These are phyloP conservation scores for Scrobipalpa costella DNA, from an alignment of 2,888 invertebrate species.

Conservation along the genomic window DNA sequence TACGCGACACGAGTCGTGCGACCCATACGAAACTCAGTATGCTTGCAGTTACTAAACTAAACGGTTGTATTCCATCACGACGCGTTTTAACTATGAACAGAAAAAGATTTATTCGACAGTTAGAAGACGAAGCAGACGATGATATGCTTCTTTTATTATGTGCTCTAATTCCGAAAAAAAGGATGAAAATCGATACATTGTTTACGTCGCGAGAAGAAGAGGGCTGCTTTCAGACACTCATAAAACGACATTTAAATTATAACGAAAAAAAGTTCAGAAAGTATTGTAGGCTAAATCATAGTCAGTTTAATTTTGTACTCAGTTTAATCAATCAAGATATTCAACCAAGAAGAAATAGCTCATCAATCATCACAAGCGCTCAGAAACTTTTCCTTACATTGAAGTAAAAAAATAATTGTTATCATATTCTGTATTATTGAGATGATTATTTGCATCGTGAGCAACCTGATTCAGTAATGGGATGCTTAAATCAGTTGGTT, in stretches of 20 bases:
- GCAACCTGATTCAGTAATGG: too few relatives aligned
- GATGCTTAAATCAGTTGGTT: too few relatives aligned
- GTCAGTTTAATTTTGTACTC: not conserved
- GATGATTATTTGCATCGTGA: too few relatives aligned
- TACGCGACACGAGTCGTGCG: too few relatives aligned
- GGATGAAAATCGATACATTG: not conserved
- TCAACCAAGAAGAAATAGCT: not conserved
- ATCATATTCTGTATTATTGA: too few relatives aligned
- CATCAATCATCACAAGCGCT: too few relatives aligned
- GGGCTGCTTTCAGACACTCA: not conserved
- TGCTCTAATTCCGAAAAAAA: not conserved
- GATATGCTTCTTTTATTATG: not conserved
- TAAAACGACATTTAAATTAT: conserved; percentile 9
- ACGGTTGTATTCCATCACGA: too few relatives aligned
- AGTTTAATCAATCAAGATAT: not conserved
- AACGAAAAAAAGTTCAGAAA: conserved; percentile 1
- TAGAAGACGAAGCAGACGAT: not conserved
- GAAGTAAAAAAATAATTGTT: too few relatives aligned
- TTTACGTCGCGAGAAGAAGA: not conserved
- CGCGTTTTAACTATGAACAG: too few relatives aligned
- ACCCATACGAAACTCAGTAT: too few relatives aligned
- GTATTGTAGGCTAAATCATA: not conserved
- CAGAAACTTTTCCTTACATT: not conserved
- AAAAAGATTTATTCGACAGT: too few relatives aligned
- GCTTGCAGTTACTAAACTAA: too few relatives aligned